Evolutionary conservation across 2,113 vertebrate genomes (phyloP), one percentile per base, ranked within the genome.

Genomic region (Gallinago undulata): DNA sequence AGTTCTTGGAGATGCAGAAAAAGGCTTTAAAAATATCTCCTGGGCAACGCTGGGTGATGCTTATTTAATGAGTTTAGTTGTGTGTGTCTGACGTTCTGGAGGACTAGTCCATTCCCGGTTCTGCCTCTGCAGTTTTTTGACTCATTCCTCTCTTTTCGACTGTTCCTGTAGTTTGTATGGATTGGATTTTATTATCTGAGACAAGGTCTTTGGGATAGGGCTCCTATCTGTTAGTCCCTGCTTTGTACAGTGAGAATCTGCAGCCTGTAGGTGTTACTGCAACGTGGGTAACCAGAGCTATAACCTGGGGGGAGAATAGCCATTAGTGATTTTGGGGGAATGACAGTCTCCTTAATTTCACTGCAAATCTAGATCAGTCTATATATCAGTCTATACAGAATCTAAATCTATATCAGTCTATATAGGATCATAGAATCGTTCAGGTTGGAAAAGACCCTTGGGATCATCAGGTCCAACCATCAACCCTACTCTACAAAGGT

Each of bases 11-110:
- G 68, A 68, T 84, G 41, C 13, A 56, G 85, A 31, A 70, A 39
- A 95, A 89, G 17, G 48, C 48, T 87, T 90, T 89, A 70, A 89
- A 95, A 94, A 89, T 67, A 92, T 28, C 64, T 94, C 51, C 69
- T 51, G 76, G 79, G 59, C 63, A 37, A 31, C 50, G 86, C 6
- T 67, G 43, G 35, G 73, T 75, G 85, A 50, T 95, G 92, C 70
- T 53, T 90, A 63, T 48, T 70, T 89, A 76, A 84, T 81, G 37
- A 62, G 23, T 91, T 72, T 48, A 75, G 48, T 72, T 31, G 68
- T 56, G 41, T 72, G 33, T 7, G 23, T 51, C 24, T 56, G 28
- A 63, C 19, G 6, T 13, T 59, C 50, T 1, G 6, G 19, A 56
- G 33, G 7, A 21, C 50, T 41, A 47, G 28, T 94, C 75, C 35